Conservation (phyloP, 2,797 vertebrate species). For the Ambastaia sidthimunki region DNA sequence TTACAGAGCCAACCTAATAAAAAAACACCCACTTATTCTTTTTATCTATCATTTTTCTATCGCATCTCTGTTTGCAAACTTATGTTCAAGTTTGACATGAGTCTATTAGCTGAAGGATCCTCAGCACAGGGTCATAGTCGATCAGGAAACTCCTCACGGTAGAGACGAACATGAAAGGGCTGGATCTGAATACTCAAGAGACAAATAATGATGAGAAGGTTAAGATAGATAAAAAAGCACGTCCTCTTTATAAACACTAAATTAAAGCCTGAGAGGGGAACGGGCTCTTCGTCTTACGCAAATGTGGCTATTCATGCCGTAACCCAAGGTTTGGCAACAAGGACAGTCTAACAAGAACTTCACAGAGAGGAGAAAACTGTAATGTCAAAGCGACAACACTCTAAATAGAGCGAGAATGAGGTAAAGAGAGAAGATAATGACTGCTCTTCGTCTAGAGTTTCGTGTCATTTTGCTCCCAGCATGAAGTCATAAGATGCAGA, state of each 20-base stretch:
- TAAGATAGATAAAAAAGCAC: constrained; percentile 12
- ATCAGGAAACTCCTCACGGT: background rate
- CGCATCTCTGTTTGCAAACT: no score
- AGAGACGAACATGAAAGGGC: background rate
- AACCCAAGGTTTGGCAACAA: constrained; percentile 35
- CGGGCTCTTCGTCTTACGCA: background rate
- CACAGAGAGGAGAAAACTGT: background rate
- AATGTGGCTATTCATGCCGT: background rate
- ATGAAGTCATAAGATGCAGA: background rate
- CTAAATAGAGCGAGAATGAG: constrained; percentile 38
- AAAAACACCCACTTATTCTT: no score
- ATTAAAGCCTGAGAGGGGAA: constrained; percentile 1
- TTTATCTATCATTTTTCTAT: no score
- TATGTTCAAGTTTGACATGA: no score
- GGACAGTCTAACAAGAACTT: constrained; percentile 28
- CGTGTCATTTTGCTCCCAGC: constrained; percentile 35
- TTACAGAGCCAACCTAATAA: no score
- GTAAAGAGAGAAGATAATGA: constrained; percentile 35
- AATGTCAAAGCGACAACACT: constrained; percentile 31
- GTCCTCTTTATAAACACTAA: background rate
- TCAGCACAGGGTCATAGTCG: no score
- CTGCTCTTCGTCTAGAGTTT: constrained; percentile 10
- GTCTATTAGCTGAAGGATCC: no score
- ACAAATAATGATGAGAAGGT: background rate
- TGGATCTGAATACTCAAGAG: constrained; percentile 1